These are phyloP conservation scores for Drosophila fungiperda DNA, from an alignment of 2,888 invertebrate genomes.

Conservation along the genomic window DNA sequence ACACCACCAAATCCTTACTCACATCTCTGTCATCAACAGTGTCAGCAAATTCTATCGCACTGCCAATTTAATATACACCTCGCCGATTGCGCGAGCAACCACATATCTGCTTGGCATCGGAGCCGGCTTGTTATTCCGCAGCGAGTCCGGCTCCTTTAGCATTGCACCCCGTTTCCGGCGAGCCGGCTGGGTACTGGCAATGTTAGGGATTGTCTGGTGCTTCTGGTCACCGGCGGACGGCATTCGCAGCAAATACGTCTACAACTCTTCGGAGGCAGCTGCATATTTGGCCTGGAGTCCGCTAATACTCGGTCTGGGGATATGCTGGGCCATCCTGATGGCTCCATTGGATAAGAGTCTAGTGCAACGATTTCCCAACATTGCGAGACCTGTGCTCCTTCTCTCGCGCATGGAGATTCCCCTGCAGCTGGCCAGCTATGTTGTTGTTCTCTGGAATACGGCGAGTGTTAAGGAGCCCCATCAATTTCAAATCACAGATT, in stretches of 20 bases:
- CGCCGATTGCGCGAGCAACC: constrained; percentile 88
- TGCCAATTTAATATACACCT: constrained; percentile 88
- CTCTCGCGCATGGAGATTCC: constrained; percentile 89
- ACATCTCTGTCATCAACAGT: constrained; percentile 82
- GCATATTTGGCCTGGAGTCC: constrained; percentile 89
- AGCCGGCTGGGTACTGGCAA: constrained; percentile 79
- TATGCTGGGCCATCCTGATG: constrained; percentile 88
- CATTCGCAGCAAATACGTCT: constrained; percentile 87
- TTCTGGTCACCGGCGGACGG: constrained; percentile 88
- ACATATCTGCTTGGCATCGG: constrained; percentile 89
- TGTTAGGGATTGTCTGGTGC: constrained; percentile 84
- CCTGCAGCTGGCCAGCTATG: constrained; percentile 88
- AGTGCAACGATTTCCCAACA: constrained; percentile 84
- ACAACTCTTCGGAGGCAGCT: constrained; percentile 87
- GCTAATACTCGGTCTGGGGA: constrained; percentile 87
- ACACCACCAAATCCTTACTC: neutral
- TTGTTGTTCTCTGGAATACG: constrained; percentile 88
- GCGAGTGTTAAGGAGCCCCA: constrained; percentile 87
- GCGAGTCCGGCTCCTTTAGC: constrained; percentile 74
- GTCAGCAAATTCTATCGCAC: constrained; percentile 89
- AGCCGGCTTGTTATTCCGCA: constrained; percentile 86
- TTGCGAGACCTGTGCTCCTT: constrained; percentile 87
- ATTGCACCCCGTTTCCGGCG: constrained; percentile 85
- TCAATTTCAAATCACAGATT: constrained; percentile 87
- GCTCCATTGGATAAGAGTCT: constrained; percentile 66